These are phyloP conservation scores for Drosophila affinis DNA, from an alignment of 2,888 invertebrate species.

Conservation along the genomic window DNA sequence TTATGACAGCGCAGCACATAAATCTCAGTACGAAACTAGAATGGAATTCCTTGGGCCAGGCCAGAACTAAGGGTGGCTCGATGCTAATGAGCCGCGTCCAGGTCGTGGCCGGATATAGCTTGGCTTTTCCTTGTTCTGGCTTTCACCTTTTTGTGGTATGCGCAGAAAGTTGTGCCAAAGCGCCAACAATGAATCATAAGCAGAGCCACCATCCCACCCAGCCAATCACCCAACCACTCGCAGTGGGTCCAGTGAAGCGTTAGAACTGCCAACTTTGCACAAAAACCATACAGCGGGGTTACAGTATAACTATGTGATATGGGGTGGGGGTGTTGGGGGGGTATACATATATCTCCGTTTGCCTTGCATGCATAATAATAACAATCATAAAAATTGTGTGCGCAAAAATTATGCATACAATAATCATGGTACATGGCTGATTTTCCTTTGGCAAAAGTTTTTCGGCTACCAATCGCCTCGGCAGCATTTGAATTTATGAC, in stretches of 20 bases:
- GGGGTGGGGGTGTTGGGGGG: neutral
- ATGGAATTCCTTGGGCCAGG: too few relatives aligned
- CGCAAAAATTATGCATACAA: conserved; percentile 72
- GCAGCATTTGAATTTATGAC: conserved; percentile 62
- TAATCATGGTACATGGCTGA: conserved; percentile 48
- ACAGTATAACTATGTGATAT: too few relatives aligned
- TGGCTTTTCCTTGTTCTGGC: conserved; percentile 10
- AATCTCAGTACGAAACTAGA: conserved; percentile 58
- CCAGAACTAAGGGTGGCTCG: conserved; percentile 61
- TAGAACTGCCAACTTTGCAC: conserved; percentile 42
- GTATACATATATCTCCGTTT: conserved; percentile 36
- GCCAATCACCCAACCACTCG: neutral
- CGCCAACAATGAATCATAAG: conserved; percentile 66
- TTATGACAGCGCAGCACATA: conserved; percentile 70
- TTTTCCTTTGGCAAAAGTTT: conserved; percentile 11
- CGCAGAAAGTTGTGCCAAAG: conserved; percentile 36
- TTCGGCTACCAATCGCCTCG: neutral
- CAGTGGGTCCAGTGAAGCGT: conserved; percentile 31
- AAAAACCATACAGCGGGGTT: conserved; percentile 9
- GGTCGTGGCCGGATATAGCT: conserved; percentile 1
- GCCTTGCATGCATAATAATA: conserved; percentile 72
- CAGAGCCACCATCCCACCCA: conserved; percentile 20
- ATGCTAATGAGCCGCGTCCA: conserved; percentile 63
- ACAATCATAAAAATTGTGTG: conserved; percentile 68
- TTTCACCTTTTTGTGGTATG: conserved; percentile 50